Evolutionary conservation across 2,888 invertebrate genomes (phyloP).

Genomic region (Dicranocentrus wangi): DNA sequence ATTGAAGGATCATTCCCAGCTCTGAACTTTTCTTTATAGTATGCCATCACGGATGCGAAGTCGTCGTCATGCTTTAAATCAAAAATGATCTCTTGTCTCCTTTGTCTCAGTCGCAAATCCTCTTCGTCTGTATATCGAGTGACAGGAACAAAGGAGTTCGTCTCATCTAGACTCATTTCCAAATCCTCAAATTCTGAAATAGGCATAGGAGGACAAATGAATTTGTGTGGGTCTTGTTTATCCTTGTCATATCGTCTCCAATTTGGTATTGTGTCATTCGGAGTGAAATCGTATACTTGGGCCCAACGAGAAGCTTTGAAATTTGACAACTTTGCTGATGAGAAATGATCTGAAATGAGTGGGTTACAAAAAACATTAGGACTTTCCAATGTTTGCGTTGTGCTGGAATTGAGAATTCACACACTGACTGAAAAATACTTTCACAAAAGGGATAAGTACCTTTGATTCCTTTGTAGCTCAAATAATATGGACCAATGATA

Average conservation of each 20-base stretch:
- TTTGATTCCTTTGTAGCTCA: slow-evolving; percentile 68
- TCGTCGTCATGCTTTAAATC: slow-evolving; percentile 60
- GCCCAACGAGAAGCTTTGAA: slow-evolving; percentile 69
- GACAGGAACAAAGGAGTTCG: slow-evolving; percentile 51
- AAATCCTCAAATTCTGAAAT: slow-evolving; percentile 40
- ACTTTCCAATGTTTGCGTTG: too few species aligned
- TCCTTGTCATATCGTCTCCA: slow-evolving; percentile 62
- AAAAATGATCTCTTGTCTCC: slow-evolving; percentile 57
- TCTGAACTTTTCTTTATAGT: slow-evolving; percentile 51
- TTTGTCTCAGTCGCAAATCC: slow-evolving; percentile 47
- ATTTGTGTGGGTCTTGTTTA: slow-evolving; percentile 63
- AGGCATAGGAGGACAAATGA: slow-evolving; percentile 60
- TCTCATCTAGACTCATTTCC: slow-evolving; percentile 50
- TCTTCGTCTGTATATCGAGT: slow-evolving; percentile 52
- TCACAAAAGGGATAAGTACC: slow-evolving; percentile 41
- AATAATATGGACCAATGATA: slow-evolving; percentile 68
- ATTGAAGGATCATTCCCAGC: slow-evolving; percentile 28
- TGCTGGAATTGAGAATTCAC: too few species aligned
- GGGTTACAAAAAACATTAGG: neutral
- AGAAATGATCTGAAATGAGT: slow-evolving; percentile 66
- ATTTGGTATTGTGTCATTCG: slow-evolving; percentile 64
- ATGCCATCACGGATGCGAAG: slow-evolving; percentile 55
- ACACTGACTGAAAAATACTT: neutral
- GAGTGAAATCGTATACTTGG: slow-evolving; percentile 70
- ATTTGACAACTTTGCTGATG: slow-evolving; percentile 66